These are phyloP conservation scores for Lepidochrysops patricia DNA, from an alignment of 2,888 invertebrate genomes.

Conservation along the genomic window DNA sequence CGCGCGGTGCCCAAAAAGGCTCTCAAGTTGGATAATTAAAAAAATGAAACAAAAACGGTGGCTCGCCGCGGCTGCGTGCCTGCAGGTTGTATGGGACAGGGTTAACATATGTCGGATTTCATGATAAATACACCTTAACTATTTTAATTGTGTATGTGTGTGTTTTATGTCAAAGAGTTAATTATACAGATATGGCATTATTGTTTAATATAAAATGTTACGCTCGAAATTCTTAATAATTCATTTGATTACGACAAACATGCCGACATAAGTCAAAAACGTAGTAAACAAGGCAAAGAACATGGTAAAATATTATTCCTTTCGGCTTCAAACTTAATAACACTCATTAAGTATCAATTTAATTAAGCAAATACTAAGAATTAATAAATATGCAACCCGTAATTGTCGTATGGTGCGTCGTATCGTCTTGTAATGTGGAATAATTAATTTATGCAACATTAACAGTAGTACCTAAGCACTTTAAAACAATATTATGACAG, in stretches of 20 bases:
- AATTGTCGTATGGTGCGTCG: not conserved
- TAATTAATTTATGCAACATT: not conserved
- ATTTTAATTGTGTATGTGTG: slow-evolving; percentile 29
- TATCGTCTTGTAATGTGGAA: not conserved
- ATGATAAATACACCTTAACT: slow-evolving; percentile 33
- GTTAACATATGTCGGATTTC: slow-evolving; percentile 42
- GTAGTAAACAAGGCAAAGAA: not conserved
- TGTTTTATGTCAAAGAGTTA: slow-evolving; percentile 20
- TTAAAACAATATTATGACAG: not conserved
- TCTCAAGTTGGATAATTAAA: slow-evolving; percentile 35
- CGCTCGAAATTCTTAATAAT: not conserved
- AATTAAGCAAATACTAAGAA: not conserved
- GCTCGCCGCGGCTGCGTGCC: slow-evolving; percentile 26
- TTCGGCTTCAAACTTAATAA: not conserved
- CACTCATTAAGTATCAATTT: not conserved
- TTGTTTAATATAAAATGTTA: not conserved
- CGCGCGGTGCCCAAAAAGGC: slow-evolving; percentile 28
- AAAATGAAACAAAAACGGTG: slow-evolving; percentile 30
- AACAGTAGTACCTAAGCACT: not conserved
- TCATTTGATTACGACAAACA: slow-evolving; percentile 24
- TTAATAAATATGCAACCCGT: not conserved
- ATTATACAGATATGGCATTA: slow-evolving; percentile 5
- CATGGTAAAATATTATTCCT: not conserved
- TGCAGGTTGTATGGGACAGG: slow-evolving; percentile 39
- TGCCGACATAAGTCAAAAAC: slow-evolving; percentile 11